Conservation (phyloP, 92 coral and sea anemone genomes). For the Parazoanthus swiftii region DNA sequence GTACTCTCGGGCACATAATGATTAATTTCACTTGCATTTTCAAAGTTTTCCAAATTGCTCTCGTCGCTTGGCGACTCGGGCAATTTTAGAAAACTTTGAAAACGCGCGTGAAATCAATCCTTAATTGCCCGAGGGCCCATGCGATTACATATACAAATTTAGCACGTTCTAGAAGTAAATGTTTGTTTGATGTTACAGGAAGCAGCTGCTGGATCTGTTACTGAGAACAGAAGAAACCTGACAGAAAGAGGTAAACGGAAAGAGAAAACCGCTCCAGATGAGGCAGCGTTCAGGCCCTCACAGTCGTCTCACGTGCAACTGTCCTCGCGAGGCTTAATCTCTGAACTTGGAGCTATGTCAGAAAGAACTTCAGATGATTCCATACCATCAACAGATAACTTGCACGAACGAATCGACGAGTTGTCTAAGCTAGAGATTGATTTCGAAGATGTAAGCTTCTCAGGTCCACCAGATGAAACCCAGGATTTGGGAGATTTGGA, state of each 20-base stretch:
- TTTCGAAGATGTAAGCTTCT: slow-evolving; percentile 15
- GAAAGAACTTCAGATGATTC: slow-evolving; percentile 40
- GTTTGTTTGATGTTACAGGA: neutral
- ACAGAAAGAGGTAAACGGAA: neutral
- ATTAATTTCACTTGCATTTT: no score
- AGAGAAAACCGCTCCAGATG: neutral
- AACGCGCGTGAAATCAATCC: no score
- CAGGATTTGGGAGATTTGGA: slow-evolving; percentile 48
- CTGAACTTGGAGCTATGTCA: slow-evolving; percentile 49
- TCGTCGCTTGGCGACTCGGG: no score
- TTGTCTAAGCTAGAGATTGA: slow-evolving; percentile 40
- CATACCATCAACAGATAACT: neutral
- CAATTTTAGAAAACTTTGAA: no score
- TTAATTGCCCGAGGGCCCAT: no score
- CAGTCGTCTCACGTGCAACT: neutral
- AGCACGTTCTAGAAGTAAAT: neutral
- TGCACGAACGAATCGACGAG: slow-evolving; percentile 45
- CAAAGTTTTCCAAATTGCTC: no score
- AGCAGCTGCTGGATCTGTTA: neutral
- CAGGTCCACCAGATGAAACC: slow-evolving; percentile 39
- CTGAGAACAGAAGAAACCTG: neutral
- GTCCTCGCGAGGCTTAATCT: slow-evolving; percentile 26
- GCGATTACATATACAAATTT: no score
- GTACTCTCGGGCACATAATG: no score
- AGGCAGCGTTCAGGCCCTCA: neutral